phyloP scores from a whole-genome alignment of 2,888 invertebrate species.

The Drosophila flavopinicola region DNA sequence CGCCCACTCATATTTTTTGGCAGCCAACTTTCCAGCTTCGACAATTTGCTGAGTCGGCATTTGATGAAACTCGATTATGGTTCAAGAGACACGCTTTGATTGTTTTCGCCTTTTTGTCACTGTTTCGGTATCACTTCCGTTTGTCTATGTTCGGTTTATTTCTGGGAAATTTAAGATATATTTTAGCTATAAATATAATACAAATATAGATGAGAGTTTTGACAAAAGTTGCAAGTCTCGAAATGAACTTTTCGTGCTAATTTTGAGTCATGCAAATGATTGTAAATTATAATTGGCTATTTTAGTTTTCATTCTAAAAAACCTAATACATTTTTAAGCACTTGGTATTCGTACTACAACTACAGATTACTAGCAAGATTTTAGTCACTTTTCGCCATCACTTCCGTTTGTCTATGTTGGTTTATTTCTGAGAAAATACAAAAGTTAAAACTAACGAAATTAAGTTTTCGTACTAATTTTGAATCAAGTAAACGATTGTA shows the following conservation, averaged over 20 bases:
- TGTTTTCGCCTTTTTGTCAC: constrained; percentile 40
- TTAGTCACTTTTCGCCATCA: constrained; percentile 50
- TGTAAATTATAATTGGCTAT: too few relatives aligned
- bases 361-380: too few relatives aligned
- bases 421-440: not conserved
- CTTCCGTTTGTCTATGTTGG: constrained; percentile 57
- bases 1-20: constrained; percentile 39
- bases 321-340: too few relatives aligned
- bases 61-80: constrained; percentile 39
- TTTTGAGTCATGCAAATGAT: too few relatives aligned
- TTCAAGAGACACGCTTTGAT: constrained; percentile 33
- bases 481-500: too few relatives aligned
- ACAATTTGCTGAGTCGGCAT: constrained; percentile 31
- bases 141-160: constrained; percentile 27
- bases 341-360: too few relatives aligned
- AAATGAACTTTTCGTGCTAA: too few relatives aligned
- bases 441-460: too few relatives aligned
- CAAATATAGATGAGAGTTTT: too few relatives aligned
- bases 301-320: too few relatives aligned
- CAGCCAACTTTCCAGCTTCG: constrained; percentile 22
- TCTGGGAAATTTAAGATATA: not conserved
- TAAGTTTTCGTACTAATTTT: too few relatives aligned
- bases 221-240: too few relatives aligned
- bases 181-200: not conserved
- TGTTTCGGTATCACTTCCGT: constrained; percentile 65